Conservation (phyloP, 2,797 vertebrate species). For the Mormyrus hasselquistii region DNA sequence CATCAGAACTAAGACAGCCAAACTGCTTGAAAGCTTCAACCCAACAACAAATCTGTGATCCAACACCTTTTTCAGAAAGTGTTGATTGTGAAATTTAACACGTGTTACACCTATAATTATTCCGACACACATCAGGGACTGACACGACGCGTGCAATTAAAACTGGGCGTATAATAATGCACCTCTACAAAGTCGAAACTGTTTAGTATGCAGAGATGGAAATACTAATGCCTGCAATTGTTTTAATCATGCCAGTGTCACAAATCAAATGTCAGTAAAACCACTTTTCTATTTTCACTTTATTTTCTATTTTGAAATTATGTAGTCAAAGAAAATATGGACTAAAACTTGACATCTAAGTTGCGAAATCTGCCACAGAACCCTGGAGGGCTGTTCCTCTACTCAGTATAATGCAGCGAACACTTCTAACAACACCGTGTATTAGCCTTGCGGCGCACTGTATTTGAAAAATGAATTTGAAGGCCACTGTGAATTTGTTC, state of each 20-base stretch:
- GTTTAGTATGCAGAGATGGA: not conserved
- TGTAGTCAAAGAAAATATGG: not conserved
- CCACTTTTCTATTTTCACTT: not conserved
- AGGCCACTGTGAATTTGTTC: not conserved
- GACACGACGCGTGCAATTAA: not conserved
- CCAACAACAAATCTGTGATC: conserved; percentile 20
- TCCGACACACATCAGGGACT: conserved; percentile 16
- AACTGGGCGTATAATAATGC: not conserved
- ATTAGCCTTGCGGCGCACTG: not conserved
- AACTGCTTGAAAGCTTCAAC: not conserved
- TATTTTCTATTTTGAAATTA: too few relatives aligned
- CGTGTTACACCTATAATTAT: conserved; percentile 26
- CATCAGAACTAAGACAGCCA: not conserved
- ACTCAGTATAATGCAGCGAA: not conserved
- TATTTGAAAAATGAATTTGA: not conserved
- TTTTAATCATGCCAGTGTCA: not conserved
- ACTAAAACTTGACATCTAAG: not conserved
- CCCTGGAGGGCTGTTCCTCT: not conserved
- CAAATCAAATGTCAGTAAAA: not conserved
- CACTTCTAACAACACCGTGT: not conserved
- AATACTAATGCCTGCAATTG: not conserved
- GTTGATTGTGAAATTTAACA: not conserved
- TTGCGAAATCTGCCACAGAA: not conserved
- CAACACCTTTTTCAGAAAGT: not conserved
- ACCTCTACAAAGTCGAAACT: not conserved